These are phyloP conservation scores for Norana najaformis DNA, from an alignment of 2,888 invertebrate genomes.

Conservation along the genomic window DNA sequence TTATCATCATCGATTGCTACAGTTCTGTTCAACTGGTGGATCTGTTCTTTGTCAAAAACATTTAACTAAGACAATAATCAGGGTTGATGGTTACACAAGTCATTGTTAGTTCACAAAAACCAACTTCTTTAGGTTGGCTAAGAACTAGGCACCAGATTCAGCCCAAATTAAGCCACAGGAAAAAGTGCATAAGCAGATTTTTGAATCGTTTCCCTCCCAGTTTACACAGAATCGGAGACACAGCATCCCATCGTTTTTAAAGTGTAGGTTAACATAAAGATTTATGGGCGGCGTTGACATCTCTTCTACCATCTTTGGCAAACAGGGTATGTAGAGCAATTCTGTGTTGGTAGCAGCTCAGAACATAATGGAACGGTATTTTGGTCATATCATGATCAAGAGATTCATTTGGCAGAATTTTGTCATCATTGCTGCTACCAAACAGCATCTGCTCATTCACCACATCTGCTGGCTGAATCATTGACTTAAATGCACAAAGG, in stretches of 20 bases:
- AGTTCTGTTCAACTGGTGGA: no score
- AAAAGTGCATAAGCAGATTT: no score
- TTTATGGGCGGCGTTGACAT: background rate
- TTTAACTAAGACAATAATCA: background rate
- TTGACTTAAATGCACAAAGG: background rate
- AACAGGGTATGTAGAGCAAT: background rate
- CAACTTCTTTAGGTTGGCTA: no score
- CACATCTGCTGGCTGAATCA: background rate
- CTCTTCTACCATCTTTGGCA: no score
- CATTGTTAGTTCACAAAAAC: background rate
- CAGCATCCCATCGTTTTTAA: background rate
- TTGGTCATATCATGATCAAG: background rate
- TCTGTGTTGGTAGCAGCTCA: background rate
- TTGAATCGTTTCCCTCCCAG: no score
- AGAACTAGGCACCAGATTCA: background rate
- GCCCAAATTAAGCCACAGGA: background rate
- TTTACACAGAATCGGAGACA: no score
- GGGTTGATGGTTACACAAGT: background rate
- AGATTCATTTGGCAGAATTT: background rate
- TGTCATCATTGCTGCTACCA: constrained; percentile 13
- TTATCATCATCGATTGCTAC: constrained; percentile 5
- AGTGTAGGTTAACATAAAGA: background rate
- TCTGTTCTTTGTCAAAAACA: no score
- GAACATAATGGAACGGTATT: background rate
- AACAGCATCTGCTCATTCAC: background rate